phyloP scores from a whole-genome alignment of 2,113 vertebrate species.

The Epinephelus moara region DNA sequence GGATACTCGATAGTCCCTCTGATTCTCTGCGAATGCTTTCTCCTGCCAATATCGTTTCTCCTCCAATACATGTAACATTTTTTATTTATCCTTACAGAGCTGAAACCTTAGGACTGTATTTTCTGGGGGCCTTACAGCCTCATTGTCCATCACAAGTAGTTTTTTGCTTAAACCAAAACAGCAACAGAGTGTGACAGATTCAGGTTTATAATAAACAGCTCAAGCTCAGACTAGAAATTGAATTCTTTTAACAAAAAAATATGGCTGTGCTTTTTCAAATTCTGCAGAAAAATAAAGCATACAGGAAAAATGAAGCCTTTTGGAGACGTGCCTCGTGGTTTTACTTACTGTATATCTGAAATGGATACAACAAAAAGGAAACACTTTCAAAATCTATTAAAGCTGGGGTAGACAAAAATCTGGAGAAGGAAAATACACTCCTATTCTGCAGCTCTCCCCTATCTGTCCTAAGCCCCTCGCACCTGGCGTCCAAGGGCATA shows the following conservation, averaged over 20 bases:
- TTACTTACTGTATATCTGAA: not conserved
- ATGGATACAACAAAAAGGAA: not conserved
- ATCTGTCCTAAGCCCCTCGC: too few species aligned
- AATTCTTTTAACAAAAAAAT: conserved; percentile 4
- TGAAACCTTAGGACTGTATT: conserved; percentile 22
- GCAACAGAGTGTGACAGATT: conserved; percentile 10
- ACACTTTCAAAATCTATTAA: not conserved
- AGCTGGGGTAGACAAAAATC: too few species aligned
- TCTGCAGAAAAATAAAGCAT: not conserved
- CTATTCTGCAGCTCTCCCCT: too few species aligned
- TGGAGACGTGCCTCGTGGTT: not conserved
- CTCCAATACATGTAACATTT: conserved; percentile 26
- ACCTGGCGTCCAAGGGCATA: too few species aligned
- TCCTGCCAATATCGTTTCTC: not conserved
- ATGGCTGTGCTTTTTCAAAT: not conserved
- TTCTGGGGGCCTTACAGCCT: not conserved
- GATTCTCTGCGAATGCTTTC: conserved; percentile 3
- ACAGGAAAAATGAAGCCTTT: not conserved
- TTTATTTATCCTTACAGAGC: conserved; percentile 1
- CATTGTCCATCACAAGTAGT: not conserved
- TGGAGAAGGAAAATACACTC: too few species aligned
- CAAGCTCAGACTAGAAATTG: not conserved
- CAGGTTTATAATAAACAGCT: not conserved
- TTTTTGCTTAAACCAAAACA: not conserved
- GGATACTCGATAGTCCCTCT: conserved; percentile 28